These are phyloP conservation scores for Lepilemur septentrionalis DNA, from an alignment of 2,797 vertebrate species.

Conservation along the genomic window DNA sequence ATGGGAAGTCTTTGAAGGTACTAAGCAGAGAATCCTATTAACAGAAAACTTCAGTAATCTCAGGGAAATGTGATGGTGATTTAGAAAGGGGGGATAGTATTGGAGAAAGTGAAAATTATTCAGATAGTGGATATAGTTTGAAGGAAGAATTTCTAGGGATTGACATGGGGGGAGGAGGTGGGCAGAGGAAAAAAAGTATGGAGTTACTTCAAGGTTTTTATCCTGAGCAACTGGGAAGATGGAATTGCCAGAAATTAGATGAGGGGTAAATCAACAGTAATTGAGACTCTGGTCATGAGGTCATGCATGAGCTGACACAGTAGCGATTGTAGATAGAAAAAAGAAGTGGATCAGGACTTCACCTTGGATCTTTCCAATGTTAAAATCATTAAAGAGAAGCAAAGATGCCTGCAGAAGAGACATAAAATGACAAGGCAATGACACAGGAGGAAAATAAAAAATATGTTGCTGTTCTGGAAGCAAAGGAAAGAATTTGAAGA, in stretches of 20 bases:
- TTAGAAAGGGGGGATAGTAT: neutral
- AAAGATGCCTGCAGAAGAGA: accelerated
- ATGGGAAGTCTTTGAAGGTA: neutral
- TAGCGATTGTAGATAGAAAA: neutral
- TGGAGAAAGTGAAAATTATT: neutral
- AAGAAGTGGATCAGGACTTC: neutral
- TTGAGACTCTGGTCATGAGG: neutral
- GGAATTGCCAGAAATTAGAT: neutral
- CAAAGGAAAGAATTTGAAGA: neutral
- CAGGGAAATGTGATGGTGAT: too few relatives aligned
- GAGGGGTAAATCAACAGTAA: neutral
- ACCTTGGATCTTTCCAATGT: neutral
- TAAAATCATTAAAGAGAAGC: neutral
- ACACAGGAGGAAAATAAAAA: neutral
- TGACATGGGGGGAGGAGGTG: accelerated
- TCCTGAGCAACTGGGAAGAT: neutral
- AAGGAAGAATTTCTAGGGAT: neutral
- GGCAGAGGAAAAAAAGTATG: neutral
- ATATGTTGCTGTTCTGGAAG: neutral
- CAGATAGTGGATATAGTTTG: neutral
- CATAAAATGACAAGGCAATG: neutral
- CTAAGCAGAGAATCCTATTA: neutral
- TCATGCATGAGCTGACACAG: neutral
- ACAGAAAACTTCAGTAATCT: neutral
- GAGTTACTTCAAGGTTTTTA: neutral